Evolutionary conservation across 23 tunicate species (phyloP), one percentile per base, ranked within the genome.

Genomic region (Corella eumyota): DNA sequence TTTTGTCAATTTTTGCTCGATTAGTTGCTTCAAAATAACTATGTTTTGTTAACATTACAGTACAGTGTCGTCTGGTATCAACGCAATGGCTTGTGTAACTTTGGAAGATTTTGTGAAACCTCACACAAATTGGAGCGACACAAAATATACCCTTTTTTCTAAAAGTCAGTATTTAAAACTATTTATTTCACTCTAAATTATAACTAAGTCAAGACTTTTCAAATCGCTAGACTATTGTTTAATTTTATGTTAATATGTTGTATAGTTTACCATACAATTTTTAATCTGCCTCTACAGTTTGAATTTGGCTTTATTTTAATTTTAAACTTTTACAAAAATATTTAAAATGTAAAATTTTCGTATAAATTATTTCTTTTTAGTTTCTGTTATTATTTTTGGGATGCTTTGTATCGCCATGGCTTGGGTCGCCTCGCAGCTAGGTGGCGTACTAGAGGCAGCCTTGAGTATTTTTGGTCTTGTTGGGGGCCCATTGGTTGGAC

Each of bases 31-130:
- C n/a, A n/a, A n/a, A n/a, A n/a, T n/a, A n/a, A n/a, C n/a, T n/a
- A n/a, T n/a, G n/a, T n/a, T n/a, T n/a, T n/a, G n/a, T n/a, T n/a
- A n/a, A n/a, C n/a, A n/a, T n/a, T 53, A 26, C 51, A 78, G 85
- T 70, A 78, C 85, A 61, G 78, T 78, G 13, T 78, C 85, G n/a
- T 63, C 85, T 34, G 85, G 85, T 3, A 78, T 78, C 0, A 78
- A 62, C 27, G 85, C 85, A 0, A 61, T 78, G 72, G 62, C 85
- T 9, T 75, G 83, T 30, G 85, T 78, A 3, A 52, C 78, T 25
- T 35, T 78, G 24, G 72, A 78, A 70, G 85, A 78, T 34, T 60
- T 78, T 26, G 34, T 78, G n/a, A 78, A 70, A 70, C 85, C 85
- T 2, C 5, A n/a, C 11, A 61, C 70, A 29, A 70, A 72, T 4